Conservation (phyloP, 2,113 vertebrate species). For the Neoarius graeffei region DNA sequence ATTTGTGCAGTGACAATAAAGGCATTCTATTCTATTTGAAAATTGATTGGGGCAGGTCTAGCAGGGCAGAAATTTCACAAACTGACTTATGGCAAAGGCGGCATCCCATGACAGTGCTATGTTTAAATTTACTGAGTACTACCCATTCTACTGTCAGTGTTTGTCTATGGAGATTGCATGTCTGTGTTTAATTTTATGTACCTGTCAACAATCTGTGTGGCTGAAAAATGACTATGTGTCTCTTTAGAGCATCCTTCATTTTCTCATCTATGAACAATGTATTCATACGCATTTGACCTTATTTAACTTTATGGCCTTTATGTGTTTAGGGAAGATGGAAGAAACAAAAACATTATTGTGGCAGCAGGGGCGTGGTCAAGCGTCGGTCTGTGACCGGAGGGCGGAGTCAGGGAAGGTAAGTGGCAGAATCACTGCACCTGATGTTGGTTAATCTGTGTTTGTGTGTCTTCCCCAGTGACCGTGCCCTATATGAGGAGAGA, state of each 20-base stretch:
- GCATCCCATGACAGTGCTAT: background rate
- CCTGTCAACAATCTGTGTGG: background rate
- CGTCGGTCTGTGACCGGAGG: too few species aligned
- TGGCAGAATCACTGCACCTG: too few species aligned
- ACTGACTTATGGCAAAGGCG: background rate
- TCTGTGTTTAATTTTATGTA: background rate
- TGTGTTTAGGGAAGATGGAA: too few species aligned
- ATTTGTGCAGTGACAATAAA: too few species aligned
- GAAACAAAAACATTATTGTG: too few species aligned
- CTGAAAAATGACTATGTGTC: background rate
- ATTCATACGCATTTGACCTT: background rate
- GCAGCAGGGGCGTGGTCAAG: too few species aligned
- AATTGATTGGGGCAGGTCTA: background rate
- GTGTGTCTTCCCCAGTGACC: too few species aligned
- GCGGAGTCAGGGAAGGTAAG: too few species aligned
- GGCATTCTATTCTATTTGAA: too few species aligned
- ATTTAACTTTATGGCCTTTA: too few species aligned
- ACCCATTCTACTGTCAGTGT: background rate
- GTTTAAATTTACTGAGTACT: background rate
- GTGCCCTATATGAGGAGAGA: too few species aligned
- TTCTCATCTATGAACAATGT: background rate
- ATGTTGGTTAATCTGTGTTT: too few species aligned
- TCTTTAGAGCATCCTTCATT: background rate
- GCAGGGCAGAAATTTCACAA: background rate
- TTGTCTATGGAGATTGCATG: background rate